Percentiles rank a stretch among this genome's conserved stretches.
These are phyloP conservation scores for Resseliella maxima DNA, from an alignment of 2,888 invertebrate genomes.

Conservation along the genomic window DNA sequence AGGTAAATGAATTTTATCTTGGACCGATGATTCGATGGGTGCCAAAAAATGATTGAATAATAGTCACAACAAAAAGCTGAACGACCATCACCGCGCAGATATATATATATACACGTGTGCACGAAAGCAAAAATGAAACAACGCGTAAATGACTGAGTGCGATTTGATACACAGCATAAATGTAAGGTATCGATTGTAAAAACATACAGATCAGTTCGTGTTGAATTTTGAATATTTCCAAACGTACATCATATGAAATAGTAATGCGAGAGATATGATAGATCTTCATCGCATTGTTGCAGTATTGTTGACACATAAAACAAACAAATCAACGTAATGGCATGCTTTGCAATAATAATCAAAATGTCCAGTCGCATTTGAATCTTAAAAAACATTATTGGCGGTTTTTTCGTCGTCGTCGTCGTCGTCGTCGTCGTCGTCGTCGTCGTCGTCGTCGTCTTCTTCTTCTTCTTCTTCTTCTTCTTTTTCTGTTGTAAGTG, in stretches of 20 bases:
- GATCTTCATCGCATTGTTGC: constrained; percentile 10
- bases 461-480: background rate
- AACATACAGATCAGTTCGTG: no score
- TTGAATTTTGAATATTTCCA: no score
- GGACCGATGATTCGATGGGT: background rate
- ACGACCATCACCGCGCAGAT: background rate
- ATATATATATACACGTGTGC: background rate
- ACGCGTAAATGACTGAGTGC: background rate
- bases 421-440: no score
- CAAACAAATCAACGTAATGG: constrained; percentile 35
- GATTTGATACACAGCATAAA: constrained; percentile 19
- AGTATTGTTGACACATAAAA: background rate
- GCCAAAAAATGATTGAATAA: constrained; percentile 32
- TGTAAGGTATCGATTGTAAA: background rate
- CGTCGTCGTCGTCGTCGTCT: no score
- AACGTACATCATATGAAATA: background rate
- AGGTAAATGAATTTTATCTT: background rate
- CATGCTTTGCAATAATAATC: background rate
- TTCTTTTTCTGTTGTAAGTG: no score
- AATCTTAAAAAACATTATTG: no score
- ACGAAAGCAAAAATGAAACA: background rate
- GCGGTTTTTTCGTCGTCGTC: no score
- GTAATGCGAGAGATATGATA: background rate
- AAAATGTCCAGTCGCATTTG: constrained; percentile 34
- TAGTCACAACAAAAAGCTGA: constrained; percentile 7